These are phyloP conservation scores for Stenchaetothrips biformis DNA, from an alignment of 2,888 invertebrate genomes.

Conservation along the genomic window DNA sequence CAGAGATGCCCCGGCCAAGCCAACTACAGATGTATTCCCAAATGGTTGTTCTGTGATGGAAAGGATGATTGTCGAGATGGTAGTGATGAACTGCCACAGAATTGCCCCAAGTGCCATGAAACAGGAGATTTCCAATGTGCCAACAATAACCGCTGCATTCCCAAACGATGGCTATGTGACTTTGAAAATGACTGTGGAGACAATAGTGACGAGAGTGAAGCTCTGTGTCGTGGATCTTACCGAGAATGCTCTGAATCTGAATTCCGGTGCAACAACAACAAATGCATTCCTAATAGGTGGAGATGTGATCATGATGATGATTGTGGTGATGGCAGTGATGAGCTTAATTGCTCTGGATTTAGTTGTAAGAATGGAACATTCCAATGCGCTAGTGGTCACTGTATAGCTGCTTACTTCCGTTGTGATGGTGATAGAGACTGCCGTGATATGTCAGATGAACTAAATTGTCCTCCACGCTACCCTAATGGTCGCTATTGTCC, in stretches of 20 bases:
- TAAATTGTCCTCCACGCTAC: conserved; percentile 81
- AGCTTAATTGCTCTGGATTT: conserved; percentile 74
- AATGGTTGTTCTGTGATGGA: conserved; percentile 97
- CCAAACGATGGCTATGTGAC: conserved; percentile 90
- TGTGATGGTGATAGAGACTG: conserved; percentile 90
- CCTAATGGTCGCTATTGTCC: conserved; percentile 86
- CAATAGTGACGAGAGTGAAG: conserved; percentile 80
- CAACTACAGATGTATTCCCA: conserved; percentile 93
- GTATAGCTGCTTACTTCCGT: conserved; percentile 80
- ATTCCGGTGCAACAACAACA: conserved; percentile 80
- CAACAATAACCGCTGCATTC: conserved; percentile 87
- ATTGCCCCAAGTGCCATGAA: conserved; percentile 82
- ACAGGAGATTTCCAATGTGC: conserved; percentile 89
- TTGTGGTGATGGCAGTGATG: conserved; percentile 92
- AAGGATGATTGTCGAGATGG: conserved; percentile 95
- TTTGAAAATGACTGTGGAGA: conserved; percentile 97
- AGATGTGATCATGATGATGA: conserved; percentile 95
- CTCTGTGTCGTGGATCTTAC: conserved; percentile 75
- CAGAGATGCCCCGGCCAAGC: conserved; percentile 87
- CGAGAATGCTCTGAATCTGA: conserved; percentile 91
- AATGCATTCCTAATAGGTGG: conserved; percentile 89
- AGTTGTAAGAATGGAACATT: conserved; percentile 86
- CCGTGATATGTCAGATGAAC: conserved; percentile 83
- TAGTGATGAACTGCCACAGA: conserved; percentile 85
- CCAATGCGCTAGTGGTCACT: conserved; percentile 89